Conservation (phyloP, 2,888 invertebrate species). For the Pyrocoelia pectoralis region DNA sequence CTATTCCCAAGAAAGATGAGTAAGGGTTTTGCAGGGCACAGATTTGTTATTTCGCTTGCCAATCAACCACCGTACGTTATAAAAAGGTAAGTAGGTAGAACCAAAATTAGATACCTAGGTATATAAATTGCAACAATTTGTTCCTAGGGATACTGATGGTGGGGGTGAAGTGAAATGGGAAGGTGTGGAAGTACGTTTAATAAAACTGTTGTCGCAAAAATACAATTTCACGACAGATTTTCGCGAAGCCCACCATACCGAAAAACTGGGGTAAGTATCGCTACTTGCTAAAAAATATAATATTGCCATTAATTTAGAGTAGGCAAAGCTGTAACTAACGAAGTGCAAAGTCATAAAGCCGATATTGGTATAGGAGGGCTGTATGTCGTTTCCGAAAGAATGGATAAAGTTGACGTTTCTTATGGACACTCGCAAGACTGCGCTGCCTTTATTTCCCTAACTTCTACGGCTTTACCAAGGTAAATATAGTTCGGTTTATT, state of each 20-base stretch:
- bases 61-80: constrained; percentile 80
- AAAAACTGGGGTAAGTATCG: constrained; percentile 58
- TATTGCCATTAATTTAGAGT: constrained; percentile 58
- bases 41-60: constrained; percentile 73
- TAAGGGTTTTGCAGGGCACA: constrained; percentile 76
- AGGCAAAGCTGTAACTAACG: constrained; percentile 68
- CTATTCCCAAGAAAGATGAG: constrained; percentile 76
- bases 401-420: constrained; percentile 67
- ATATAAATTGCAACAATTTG: too few relatives aligned
- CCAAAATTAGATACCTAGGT: not conserved
- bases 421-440: constrained; percentile 76
- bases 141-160: constrained; percentile 53
- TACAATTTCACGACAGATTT: constrained; percentile 79
- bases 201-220: constrained; percentile 67
- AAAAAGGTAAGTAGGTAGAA: constrained; percentile 62
- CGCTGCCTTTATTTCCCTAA: constrained; percentile 77
- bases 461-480: constrained; percentile 82
- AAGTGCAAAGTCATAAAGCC: constrained; percentile 64
- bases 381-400: constrained; percentile 67
- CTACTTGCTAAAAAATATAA: not conserved
- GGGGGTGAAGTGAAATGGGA: constrained; percentile 71
- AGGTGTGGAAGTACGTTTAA: constrained; percentile 75
- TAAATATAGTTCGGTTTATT: constrained; percentile 43
- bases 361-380: constrained; percentile 79
- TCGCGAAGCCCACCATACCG: constrained; percentile 64